Percentiles rank a stretch among this genome's conserved stretches.
phyloP scores from a whole-genome alignment of 92 coral and sea anemone species.

The Heteractis magnifica region DNA sequence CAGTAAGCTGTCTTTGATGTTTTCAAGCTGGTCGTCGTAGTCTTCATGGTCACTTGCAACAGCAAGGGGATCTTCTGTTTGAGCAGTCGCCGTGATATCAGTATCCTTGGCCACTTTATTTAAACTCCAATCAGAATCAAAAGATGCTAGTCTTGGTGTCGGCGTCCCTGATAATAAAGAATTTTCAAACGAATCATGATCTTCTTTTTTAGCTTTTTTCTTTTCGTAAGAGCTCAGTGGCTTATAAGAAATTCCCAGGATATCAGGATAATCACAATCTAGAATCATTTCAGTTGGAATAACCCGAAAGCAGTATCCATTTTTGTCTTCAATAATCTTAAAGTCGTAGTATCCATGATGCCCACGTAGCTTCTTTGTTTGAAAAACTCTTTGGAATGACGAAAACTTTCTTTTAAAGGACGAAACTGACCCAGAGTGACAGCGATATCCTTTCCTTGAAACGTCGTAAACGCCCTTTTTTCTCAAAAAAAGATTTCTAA shows the following conservation, averaged over 20 bases:
- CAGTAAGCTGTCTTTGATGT: constrained; percentile 6
- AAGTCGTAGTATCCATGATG: constrained; percentile 12
- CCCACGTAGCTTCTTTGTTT: background rate
- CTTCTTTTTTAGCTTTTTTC: background rate
- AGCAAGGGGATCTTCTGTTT: background rate
- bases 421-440: background rate
- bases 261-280: constrained; percentile 1
- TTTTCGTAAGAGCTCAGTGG: background rate
- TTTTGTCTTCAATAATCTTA: constrained; percentile 10
- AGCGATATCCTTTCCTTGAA: background rate
- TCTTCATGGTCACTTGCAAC: background rate
- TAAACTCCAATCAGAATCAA: constrained; percentile 33
- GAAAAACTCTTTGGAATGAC: background rate
- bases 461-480: constrained; percentile 24
- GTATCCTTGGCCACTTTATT: background rate
- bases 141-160: constrained; percentile 22
- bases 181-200: background rate
- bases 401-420: background rate
- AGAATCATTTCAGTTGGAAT: constrained; percentile 21
- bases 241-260: constrained; percentile 20
- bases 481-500: background rate
- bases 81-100: background rate
- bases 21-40: background rate
- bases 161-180: background rate
- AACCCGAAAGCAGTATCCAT: constrained; percentile 26